Evolutionary conservation across 2,888 invertebrate species (phyloP).

Genomic region (Cantharis flavilabris): DNA sequence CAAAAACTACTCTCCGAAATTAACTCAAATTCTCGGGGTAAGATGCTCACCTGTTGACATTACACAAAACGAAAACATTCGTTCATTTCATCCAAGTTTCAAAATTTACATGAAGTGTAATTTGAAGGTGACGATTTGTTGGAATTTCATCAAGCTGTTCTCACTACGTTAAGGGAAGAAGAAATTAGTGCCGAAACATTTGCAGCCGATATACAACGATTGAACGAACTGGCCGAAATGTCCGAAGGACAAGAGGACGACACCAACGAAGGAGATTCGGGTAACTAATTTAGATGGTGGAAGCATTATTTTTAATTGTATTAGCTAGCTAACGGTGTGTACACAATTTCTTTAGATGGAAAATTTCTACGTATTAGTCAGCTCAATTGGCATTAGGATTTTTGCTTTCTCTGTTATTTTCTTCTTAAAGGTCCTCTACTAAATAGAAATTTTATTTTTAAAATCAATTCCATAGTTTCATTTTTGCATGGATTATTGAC

Average conservation of each 20-base stretch:
- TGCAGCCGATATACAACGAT: constrained; percentile 71
- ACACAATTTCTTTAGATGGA: constrained; percentile 15
- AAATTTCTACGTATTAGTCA: constrained; percentile 30
- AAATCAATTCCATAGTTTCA: too few species aligned
- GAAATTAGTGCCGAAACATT: constrained; percentile 64
- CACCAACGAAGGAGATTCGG: constrained; percentile 64
- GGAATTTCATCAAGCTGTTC: constrained; percentile 87
- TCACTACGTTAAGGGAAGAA: constrained; percentile 68
- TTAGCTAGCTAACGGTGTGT: constrained; percentile 5
- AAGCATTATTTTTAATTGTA: background rate
- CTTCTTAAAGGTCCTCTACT: background rate
- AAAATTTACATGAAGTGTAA: background rate
- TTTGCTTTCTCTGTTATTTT: background rate
- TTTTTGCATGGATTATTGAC: too few species aligned
- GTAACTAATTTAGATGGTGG: constrained; percentile 54
- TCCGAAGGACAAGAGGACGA: constrained; percentile 73
- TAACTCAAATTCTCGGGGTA: constrained; percentile 17
- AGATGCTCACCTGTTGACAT: constrained; percentile 4
- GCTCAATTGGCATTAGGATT: constrained; percentile 23
- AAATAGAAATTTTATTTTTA: background rate
- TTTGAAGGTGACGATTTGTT: constrained; percentile 77
- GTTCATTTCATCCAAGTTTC: background rate
- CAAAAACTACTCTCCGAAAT: constrained; percentile 26
- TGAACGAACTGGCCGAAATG: constrained; percentile 72
- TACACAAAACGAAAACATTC: background rate